Conservation (phyloP, 2,113 vertebrate species). For the Oryzias celebensis region DNA sequence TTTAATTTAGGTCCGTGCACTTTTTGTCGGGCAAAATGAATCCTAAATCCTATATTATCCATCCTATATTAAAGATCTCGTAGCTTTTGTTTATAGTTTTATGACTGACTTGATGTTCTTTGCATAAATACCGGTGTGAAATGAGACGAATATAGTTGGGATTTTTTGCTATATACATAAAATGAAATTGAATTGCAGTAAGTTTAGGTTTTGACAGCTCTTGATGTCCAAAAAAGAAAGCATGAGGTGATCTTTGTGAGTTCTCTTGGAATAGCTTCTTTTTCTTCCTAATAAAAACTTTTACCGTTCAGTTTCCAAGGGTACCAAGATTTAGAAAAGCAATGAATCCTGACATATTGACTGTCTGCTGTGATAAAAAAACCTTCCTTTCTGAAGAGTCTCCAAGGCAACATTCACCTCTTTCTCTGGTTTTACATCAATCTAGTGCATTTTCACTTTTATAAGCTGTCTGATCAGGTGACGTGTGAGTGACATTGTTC, state of each 20-base stretch:
- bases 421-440: slow-evolving; percentile 34
- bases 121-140: too few species aligned
- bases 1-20: too few species aligned
- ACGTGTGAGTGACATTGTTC: slow-evolving; percentile 1
- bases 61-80: too few species aligned
- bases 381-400: slow-evolving; percentile 36
- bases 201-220: too few species aligned
- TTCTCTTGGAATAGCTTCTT: not conserved
- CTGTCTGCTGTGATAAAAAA: slow-evolving; percentile 29
- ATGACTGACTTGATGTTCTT: too few species aligned
- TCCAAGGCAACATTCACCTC: slow-evolving; percentile 61
- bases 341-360: slow-evolving; percentile 9
- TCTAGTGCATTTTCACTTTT: slow-evolving; percentile 16
- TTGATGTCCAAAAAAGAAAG: not conserved
- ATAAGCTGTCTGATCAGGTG: slow-evolving; percentile 20
- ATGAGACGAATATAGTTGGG: too few species aligned
- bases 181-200: too few species aligned
- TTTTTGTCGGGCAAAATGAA: too few species aligned
- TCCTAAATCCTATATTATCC: too few species aligned
- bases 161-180: too few species aligned
- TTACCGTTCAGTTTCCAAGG: not conserved
- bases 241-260: not conserved
- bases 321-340: slow-evolving; percentile 2
- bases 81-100: too few species aligned
- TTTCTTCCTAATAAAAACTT: slow-evolving; percentile 3